Percentiles rank a stretch among this genome's conserved stretches.
Evolutionary conservation across 2,113 vertebrate species (phyloP).

Genomic region (Scomber colias): DNA sequence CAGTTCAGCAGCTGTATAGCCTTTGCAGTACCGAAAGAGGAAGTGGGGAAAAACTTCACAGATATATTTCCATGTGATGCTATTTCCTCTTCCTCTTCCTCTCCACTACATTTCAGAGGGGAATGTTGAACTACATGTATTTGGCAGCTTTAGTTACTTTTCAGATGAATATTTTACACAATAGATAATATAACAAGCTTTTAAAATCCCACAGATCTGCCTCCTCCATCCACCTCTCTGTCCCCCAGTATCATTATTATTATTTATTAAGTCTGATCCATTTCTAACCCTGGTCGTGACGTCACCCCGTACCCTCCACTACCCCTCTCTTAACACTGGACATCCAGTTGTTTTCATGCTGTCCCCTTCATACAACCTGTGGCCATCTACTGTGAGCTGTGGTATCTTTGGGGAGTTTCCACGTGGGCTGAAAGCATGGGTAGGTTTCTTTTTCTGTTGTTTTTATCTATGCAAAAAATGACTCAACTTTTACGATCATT

Average conservation of each 20-base stretch:
- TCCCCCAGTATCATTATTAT: not conserved
- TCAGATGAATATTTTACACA: too few relatives aligned
- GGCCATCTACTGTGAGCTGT: slow-evolving; percentile 17
- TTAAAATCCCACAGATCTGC: too few relatives aligned
- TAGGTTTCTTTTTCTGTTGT: not conserved
- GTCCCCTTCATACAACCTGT: slow-evolving; percentile 48
- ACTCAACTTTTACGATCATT: not conserved
- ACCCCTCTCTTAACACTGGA: slow-evolving; percentile 14
- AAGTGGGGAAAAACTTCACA: too few relatives aligned
- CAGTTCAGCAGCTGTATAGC: fast-evolving
- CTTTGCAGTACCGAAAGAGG: not conserved
- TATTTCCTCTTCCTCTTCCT: too few relatives aligned
- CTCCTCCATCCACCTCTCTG: too few relatives aligned
- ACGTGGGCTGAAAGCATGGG: slow-evolving; percentile 51
- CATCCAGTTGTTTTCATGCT: slow-evolving; percentile 44
- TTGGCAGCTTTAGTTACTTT: too few relatives aligned
- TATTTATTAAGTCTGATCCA: slow-evolving; percentile 1
- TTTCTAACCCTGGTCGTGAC: slow-evolving; percentile 3
- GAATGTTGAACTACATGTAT: too few relatives aligned
- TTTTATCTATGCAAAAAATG: not conserved
- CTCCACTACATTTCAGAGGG: too few relatives aligned
- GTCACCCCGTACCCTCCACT: not conserved
- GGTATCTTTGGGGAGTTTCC: slow-evolving; percentile 24
- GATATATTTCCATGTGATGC: too few relatives aligned
- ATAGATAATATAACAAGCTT: too few relatives aligned